These are phyloP conservation scores for Typhlomys cinereus DNA, from an alignment of 2,113 vertebrate genomes.

Conservation along the genomic window DNA sequence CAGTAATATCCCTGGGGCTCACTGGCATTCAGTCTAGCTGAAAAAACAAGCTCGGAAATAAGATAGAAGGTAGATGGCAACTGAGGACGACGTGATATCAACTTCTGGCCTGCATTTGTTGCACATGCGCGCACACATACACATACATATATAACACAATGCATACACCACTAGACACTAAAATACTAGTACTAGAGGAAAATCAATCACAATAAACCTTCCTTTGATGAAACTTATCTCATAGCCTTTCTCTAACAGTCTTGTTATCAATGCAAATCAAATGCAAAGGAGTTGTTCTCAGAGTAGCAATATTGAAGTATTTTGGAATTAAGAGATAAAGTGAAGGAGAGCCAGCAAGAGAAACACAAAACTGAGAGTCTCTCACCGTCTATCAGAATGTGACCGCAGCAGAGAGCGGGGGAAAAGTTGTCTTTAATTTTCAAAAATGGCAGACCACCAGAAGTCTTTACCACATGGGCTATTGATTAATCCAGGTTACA, in stretches of 20 bases:
- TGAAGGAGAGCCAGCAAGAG: rapidly evolving
- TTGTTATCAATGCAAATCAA: slow-evolving; percentile 22
- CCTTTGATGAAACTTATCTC: neutral
- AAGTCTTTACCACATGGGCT: neutral
- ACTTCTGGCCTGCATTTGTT: neutral
- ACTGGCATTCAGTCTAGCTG: neutral
- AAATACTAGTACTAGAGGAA: slow-evolving; percentile 10
- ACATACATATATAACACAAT: neutral
- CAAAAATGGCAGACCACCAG: too few relatives aligned
- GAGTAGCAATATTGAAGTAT: neutral
- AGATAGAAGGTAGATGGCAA: neutral
- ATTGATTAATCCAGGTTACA: neutral
- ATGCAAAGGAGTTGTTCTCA: neutral
- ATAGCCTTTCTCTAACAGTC: neutral
- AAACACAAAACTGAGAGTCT: neutral
- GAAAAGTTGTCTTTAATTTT: too few relatives aligned
- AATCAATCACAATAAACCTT: neutral
- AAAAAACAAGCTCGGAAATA: neutral
- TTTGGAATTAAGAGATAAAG: neutral
- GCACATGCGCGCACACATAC: neutral
- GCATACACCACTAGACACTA: neutral
- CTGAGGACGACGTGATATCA: neutral
- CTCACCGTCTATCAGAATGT: neutral
- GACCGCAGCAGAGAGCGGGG: neutral
- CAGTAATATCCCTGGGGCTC: neutral